Base-by-base conservation (phyloP, 2,888 invertebrate genomes). In the Tetranychus truncatus region DNA sequence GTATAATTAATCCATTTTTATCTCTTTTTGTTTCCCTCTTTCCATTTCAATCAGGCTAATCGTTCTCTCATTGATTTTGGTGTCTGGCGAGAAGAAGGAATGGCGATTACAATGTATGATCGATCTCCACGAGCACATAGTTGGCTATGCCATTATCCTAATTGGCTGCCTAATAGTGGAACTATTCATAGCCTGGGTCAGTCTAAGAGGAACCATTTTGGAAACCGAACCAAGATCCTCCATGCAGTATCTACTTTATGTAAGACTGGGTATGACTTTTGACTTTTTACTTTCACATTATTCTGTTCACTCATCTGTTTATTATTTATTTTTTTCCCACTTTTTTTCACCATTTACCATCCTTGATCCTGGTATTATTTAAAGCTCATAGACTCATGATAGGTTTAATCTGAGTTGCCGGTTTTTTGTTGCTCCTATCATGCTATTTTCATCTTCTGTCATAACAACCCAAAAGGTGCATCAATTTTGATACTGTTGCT, bases 221-320 rank as follows among this genome's bases (percentile, higher is more conserved):
- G 88, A 90, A 81, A 78, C 77, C 3, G 88, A 88, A n/a, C 86
- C 86, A 69, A 85, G 91, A 76, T 85, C 87, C 79, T 87, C 88
- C 78, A 89, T 91, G 86, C 89, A 89, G 83, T 88, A 89, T 82
- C 86, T 91, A 80, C 87, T 91, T 80, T 91, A 91, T 84, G 84
- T 88, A 79, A 86, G 90, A 82, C 85, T 91, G 79, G 87, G 91
- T 91, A 84, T 87, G 15, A 15, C 55, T 15, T 55, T 15, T 55
- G 15, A 55, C 15, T 55, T 9, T 55, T 15, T 9, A 55, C 15
- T 55, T 55, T 55, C 55, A 55, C 11, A 9, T 55, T 9, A 55
- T 55, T 55, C 55, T 15, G 55, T 55, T 55, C 55, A 55, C 15
- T 55, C 55, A 55, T 9, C 15, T 55, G 11, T 15, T 55, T 15